Evolutionary conservation across 2,888 invertebrate species (phyloP), one percentile per base, ranked within the genome.

Genomic region (Bellardia bayeri): DNA sequence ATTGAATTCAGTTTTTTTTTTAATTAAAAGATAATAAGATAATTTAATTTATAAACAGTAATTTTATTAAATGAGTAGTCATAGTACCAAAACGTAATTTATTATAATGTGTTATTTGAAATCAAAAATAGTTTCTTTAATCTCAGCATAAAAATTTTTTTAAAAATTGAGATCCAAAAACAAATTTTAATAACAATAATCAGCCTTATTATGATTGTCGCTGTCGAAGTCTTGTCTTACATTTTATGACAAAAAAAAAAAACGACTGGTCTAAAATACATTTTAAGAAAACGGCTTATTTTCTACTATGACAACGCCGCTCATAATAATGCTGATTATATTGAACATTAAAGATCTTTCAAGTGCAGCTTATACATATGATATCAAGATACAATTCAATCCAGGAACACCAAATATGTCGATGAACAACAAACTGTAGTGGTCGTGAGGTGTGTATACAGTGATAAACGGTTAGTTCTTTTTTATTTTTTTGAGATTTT

Each of bases 101-200:
- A 13, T 13, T 13, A 11, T 13, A 45, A 45, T 45, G 13, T 45
- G 16, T 30, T 6, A 11, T 58, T 16, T 6, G n/a, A 64, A 40
- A 64, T 40, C 64, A 3, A 64, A 64, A 42, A 64, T 64, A 64
- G 6, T 63, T 14, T 16, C 6, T 58, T 61, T 37, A 61, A 61
- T 61, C 33, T 33, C 33, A 61, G 37, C 14, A 37, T 23, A 9
- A 56, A 56, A 56, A 56, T 56, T 9, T 9, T 23, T 3, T 23
- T 23, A 56, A 45, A 7, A 45, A 9, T 7, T 8, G 23, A 58
- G 58, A 61, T 61, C 61, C 11, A 14, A 61, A 61, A 61, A 33
- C 61, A 58, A 30, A 8, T 58, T 30, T 58, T 11, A 23, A 11
- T 30, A 11, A 58, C 8, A 8, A 13, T 13, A 8, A 37, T 37